Evolutionary conservation across 2,888 invertebrate genomes (phyloP), one percentile per base, ranked within the genome.

Genomic region (Globia sparganii): DNA sequence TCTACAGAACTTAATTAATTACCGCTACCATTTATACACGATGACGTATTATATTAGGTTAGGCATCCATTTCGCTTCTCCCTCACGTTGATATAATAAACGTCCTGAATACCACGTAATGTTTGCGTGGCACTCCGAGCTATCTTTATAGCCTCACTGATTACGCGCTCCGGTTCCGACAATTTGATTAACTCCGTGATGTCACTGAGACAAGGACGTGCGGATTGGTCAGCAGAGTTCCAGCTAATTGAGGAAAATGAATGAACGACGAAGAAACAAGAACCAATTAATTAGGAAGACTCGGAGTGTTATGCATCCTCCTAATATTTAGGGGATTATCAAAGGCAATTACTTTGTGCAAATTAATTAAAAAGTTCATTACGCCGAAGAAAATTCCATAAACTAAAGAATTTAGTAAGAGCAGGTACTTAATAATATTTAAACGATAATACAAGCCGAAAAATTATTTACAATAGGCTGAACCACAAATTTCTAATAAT

Each of bases 91-190:
- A 64, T 70, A 72, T 88, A 86, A 88, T 86, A 71, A 77, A 80
- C 78, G 70, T 75, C 79, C 84, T 69, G 82, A 87, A 86, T 84
- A 86, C 83, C 77, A 65, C 87, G 91, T 91, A 90, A 91, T 89
- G 90, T 88, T 90, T 86, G 87, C 87, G 84, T 83, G 87, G 84
- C 88, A 85, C 79, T 78, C 78, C 81, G 82, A 88, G 88, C 89
- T 92, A 92, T 93, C 91, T 91, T 91, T 89, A 92, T 89, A 87
- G 91, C 86, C 68, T 72, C 80, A 78, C 86, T 92, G 91, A 91
- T 92, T 92, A 90, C 89, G 82, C 86, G 83, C 88, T 88, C 85
- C 81, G 81, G 80, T 81, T 75, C 85, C 87, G 89, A 88, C 89
- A 88, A 92, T 91, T 92, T 91, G 91, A 93, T 93, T 92, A 92